These are phyloP conservation scores for Aradophagus sp. DNA, from an alignment of 1,140 invertebrate genomes.

Conservation along the genomic window DNA sequence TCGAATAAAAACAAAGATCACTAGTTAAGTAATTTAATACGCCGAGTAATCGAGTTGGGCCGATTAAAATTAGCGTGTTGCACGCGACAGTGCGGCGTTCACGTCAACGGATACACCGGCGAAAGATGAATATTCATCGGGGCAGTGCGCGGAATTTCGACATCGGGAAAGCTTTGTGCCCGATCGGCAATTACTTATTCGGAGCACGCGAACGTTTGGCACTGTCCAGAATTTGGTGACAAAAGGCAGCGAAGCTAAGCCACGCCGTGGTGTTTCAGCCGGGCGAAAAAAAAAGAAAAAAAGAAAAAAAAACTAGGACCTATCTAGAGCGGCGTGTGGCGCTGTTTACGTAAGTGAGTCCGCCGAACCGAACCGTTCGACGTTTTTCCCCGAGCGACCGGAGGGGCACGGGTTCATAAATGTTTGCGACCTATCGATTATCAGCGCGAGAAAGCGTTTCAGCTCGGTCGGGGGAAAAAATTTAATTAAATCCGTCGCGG, in stretches of 20 bases:
- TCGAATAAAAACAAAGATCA: conserved; percentile 43
- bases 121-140: conserved; percentile 59
- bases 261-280: conserved; percentile 28
- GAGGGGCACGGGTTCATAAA: too few relatives aligned
- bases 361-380: conserved; percentile 11
- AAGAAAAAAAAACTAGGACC: conserved; percentile 24
- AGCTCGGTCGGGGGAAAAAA: neutral
- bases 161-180: conserved; percentile 51
- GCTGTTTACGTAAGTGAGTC: conserved; percentile 40
- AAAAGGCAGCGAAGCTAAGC: conserved; percentile 36
- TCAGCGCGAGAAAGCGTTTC: too few relatives aligned
- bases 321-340: conserved; percentile 32
- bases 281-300: too few relatives aligned
- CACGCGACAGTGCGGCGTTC: conserved; percentile 26
- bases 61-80: conserved; percentile 34
- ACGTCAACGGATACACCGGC: conserved; percentile 14
- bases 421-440: too few relatives aligned
- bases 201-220: conserved; percentile 50
- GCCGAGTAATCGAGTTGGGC: conserved; percentile 34
- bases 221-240: conserved; percentile 50
- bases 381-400: conserved; percentile 23
- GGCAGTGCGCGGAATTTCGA: conserved; percentile 28
- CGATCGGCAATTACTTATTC: conserved; percentile 59
- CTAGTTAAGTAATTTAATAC: conserved; percentile 28
- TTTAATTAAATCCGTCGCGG: conserved; percentile 5